Evolutionary conservation across 2,797 vertebrate genomes (phyloP), one percentile per base, ranked within the genome.

Genomic region (Ciconia nigra): DNA sequence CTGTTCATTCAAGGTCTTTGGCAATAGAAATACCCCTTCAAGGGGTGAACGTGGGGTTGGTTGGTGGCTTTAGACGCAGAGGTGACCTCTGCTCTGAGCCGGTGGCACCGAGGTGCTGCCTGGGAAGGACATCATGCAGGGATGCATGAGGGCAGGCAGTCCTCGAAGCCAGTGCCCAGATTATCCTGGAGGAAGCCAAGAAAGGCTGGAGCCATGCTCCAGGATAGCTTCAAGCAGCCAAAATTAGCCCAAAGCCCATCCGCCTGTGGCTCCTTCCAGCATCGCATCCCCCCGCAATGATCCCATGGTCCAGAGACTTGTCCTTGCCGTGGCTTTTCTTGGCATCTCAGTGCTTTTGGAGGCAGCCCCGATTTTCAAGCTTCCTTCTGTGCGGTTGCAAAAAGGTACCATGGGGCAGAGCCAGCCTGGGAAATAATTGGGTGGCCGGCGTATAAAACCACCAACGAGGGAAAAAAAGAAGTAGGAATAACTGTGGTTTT

Each of bases 1-100:
- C 7, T 51, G 29, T 46, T 51, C 7, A 0, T 10, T 11, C n/a
- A 11, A 61, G 21, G 18, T 39, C 57, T 58, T 39, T 16, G 55
- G 55, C 11, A 3, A 46, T 2, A 74, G 26, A 57, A 74, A 37
- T 9, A 11, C 6, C 11, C n/a, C 54, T 82, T 37, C 15, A 12
- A 54, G 52, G 42, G 65, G 12, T 0, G 2, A 61, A 28, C 0
- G 0, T 19, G 39, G 22, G 14, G 5, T 25, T 5, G 9, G 52
- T 52, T 5, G 9, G 52, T 52, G 77, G 57, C 28, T 87, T 44
- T 28, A 35, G 26, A n/a, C 0, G 13, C 39, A 5, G 72, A 44
- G 35, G 13, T 78, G 47, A 62, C 22, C 42, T 71, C 83, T 37
- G 42, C 66, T 54, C 6, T 47, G 37, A 39, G 28, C 42, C 80